Percentiles rank a stretch among this genome's conserved stretches.
phyloP scores from a whole-genome alignment of 2,888 invertebrate species.

The Microplitis manilae region DNA sequence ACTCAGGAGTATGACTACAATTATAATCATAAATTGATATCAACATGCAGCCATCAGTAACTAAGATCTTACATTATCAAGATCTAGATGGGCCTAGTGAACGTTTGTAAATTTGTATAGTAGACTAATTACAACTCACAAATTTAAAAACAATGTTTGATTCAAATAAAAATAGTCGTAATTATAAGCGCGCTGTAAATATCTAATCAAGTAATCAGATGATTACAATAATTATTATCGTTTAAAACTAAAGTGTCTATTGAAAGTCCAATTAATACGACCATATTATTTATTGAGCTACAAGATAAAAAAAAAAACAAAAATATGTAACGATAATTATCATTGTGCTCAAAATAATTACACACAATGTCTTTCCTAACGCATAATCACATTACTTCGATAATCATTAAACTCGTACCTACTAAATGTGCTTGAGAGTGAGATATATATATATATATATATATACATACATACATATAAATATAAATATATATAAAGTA shows the following conservation, averaged over 20 bases:
- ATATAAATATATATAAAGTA: neutral
- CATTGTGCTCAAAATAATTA: constrained; percentile 56
- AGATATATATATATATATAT: constrained; percentile 22
- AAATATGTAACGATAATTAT: constrained; percentile 28
- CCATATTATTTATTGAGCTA: neutral
- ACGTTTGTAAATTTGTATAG: no score
- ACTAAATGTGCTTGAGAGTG: constrained; percentile 56
- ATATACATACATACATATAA: no score
- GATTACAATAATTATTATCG: constrained; percentile 32
- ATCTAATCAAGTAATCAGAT: constrained; percentile 22
- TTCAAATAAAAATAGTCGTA: constrained; percentile 45
- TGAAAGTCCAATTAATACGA: constrained; percentile 1
- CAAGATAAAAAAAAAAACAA: neutral
- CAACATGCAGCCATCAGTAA: no score
- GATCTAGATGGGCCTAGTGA: no score
- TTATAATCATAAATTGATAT: no score
- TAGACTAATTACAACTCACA: no score
- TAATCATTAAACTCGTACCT: constrained; percentile 62
- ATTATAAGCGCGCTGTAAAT: constrained; percentile 23
- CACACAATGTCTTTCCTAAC: constrained; percentile 59
- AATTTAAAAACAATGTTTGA: no score
- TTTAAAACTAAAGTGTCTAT: constrained; percentile 21
- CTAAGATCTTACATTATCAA: no score
- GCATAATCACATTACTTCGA: constrained; percentile 61
- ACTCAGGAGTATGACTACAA: no score